Evolutionary conservation across 2,888 invertebrate genomes (phyloP), one percentile per base, ranked within the genome.

Genomic region (Pandemis corylana): DNA sequence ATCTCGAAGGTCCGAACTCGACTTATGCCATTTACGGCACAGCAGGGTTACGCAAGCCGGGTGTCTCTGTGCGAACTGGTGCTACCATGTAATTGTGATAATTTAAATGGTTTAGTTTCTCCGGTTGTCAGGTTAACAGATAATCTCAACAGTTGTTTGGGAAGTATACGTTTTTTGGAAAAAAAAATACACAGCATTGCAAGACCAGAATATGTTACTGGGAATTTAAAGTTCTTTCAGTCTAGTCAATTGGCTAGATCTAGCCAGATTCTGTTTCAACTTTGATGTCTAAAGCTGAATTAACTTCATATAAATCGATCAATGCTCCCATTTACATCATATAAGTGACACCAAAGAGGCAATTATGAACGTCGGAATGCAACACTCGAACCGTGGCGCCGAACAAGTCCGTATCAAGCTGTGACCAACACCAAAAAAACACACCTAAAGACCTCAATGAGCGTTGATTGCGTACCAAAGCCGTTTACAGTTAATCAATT

Each of bases 1-100:
- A 88, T 93, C 83, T 80, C 86, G 91, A 94, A 94, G 93, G 93
- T 90, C 91, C 89, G 83, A 78, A 81, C 84, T 85, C 81, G 85
- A 83, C 83, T 82, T 84, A 82, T 80, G 81, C 92, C 92, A 85
- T 92, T 82, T 91, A 93, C 82, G 93, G 92, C 81, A 79, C 77
- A 80, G 78, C 91, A 89, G 89, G 90, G 91, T 93, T 93, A 89
- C 89, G 89, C 89, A 91, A 93, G 76, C 73, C 74, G 76, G 75
- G 76, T 73, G 77, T 79, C 79, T 82, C 82, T 80, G 80, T 75
- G 77, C 78, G 71, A 71, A 75, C 70, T 71, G 62, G 70, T 72
- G 70, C 63, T 67, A 62, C 71, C 71, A 67, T 70, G 70, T 75
- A 71, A 75, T 75, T 75, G 75, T 71, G 15, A 63, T 71, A 75